Percentiles rank a stretch among this genome's conserved stretches.
These are phyloP conservation scores for Loripinus fragilis DNA, from an alignment of 2,888 invertebrate species.

Conservation along the genomic window DNA sequence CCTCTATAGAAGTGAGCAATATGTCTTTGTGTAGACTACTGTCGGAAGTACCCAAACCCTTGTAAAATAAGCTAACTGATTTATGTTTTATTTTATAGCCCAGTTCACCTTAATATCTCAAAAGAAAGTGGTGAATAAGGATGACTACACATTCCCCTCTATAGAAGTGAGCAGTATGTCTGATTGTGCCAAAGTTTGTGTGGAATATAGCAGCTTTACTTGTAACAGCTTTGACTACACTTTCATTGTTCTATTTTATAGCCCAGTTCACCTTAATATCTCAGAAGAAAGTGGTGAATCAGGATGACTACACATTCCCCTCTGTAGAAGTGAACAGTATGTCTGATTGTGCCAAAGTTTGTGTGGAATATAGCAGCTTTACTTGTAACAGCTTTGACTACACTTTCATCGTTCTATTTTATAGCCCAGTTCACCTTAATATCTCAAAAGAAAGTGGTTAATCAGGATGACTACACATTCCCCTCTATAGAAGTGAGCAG, in stretches of 20 bases:
- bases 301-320: constrained; percentile 51
- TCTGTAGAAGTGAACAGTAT: constrained; percentile 29
- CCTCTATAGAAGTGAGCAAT: constrained; percentile 28
- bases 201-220: constrained; percentile 40
- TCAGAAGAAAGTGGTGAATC: constrained; percentile 37
- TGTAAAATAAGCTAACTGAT: no score
- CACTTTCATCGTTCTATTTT: no score
- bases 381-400: constrained; percentile 70
- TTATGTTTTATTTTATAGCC: no score
- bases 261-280: constrained; percentile 62
- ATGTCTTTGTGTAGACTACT: no score
- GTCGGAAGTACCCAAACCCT: constrained; percentile 50
- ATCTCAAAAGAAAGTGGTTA: constrained; percentile 40
- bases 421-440: constrained; percentile 65
- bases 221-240: constrained; percentile 73
- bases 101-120: constrained; percentile 60
- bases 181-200: constrained; percentile 50
- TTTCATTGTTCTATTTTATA: no score
- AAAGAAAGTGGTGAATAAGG: constrained; percentile 41
- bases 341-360: constrained; percentile 45
- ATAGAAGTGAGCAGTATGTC: constrained; percentile 25
- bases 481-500: constrained; percentile 29
- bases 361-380: constrained; percentile 43
- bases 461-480: constrained; percentile 50
- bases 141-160: constrained; percentile 48